A percentile compares a stretch with the other conserved stretches of the same genome.
These are phyloP conservation scores for Nyctalus aviator DNA, from an alignment of 2,797 vertebrate genomes.

Conservation along the genomic window DNA sequence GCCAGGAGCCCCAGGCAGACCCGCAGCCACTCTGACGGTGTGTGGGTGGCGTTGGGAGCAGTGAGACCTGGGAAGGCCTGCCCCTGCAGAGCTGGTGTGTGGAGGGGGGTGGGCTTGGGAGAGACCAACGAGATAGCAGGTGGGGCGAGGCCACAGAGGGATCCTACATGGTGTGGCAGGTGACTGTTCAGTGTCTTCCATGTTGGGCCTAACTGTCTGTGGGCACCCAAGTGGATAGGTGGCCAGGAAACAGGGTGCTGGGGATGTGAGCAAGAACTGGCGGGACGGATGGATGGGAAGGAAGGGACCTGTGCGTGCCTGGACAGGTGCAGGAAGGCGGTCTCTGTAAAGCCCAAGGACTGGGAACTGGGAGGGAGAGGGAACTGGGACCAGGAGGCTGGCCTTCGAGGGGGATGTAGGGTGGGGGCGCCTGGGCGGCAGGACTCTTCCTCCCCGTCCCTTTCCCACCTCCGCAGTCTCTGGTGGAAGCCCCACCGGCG, in stretches of 20 bases:
- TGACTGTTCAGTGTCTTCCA: background rate
- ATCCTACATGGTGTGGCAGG: background rate
- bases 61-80: constrained; percentile 80
- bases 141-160: background rate
- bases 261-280: background rate
- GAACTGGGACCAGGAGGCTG: background rate
- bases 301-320: rapidly evolving
- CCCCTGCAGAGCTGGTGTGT: constrained; percentile 5
- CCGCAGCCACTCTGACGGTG: background rate
- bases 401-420: background rate
- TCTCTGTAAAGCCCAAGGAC: background rate
- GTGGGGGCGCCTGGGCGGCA: background rate
- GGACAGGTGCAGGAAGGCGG: background rate
- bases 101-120: background rate
- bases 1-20: background rate
- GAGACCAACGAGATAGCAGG: background rate
- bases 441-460: background rate
- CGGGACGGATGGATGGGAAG: background rate
- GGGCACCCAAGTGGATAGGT: background rate
- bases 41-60: constrained; percentile 30
- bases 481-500: background rate
- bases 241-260: background rate
- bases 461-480: background rate
- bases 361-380: background rate
- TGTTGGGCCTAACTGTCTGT: background rate